Evolutionary conservation across 2,797 vertebrate genomes (phyloP).

Genomic region (Argentina silus): DNA sequence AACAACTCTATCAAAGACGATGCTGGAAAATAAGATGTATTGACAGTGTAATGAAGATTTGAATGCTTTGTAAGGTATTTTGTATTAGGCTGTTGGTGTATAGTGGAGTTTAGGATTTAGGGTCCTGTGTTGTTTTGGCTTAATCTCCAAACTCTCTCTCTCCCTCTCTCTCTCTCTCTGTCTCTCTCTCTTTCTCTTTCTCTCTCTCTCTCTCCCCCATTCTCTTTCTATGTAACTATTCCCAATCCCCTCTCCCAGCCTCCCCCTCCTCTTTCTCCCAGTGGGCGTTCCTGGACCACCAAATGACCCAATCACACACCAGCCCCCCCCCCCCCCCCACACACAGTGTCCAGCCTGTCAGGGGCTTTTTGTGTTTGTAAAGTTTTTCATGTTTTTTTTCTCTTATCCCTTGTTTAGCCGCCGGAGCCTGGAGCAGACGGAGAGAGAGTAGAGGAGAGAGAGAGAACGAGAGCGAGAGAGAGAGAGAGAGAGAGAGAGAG

Average conservation of each 20-base stretch:
- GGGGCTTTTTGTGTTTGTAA: constrained; percentile 70
- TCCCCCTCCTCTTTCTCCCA: constrained; percentile 61
- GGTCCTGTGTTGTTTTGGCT: constrained; percentile 19
- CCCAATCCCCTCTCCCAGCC: constrained; percentile 39
- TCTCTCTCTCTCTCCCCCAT: background rate
- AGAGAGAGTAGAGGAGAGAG: constrained; percentile 55
- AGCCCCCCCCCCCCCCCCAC: constrained; percentile 56
- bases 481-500: constrained; percentile 41
- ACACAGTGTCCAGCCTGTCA: constrained; percentile 65
- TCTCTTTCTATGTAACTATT: constrained; percentile 38
- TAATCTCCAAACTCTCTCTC: constrained; percentile 18
- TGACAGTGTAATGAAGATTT: background rate
- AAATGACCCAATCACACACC: constrained; percentile 69
- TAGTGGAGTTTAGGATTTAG: no score
- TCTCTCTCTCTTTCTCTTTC: constrained; percentile 15
- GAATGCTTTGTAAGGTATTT: no score
- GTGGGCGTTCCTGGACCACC: constrained; percentile 67
- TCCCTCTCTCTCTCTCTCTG: background rate
- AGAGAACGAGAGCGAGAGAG: constrained; percentile 12
- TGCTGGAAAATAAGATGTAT: no score
- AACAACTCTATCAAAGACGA: background rate
- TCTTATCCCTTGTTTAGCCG: constrained; percentile 73
- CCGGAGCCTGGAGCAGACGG: constrained; percentile 70
- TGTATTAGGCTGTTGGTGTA: no score
- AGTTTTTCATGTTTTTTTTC: constrained; percentile 61